Conservation (phyloP, 1,140 invertebrate species). For the Paraescarpia echinospica region DNA sequence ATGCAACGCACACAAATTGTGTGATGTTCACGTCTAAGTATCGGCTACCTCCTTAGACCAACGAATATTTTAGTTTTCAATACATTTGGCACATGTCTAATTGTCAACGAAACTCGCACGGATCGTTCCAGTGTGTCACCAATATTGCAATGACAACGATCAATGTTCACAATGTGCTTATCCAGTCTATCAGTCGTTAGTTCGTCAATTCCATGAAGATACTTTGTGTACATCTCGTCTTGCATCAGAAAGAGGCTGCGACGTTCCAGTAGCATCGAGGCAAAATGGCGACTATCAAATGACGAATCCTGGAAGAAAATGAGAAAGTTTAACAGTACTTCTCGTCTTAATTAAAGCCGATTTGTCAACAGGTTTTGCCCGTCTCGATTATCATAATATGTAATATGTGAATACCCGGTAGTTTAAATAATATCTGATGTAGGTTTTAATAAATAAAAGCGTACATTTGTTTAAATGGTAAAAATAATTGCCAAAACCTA, state of each 20-base stretch:
- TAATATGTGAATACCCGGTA: no score
- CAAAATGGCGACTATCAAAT: conserved; percentile 53
- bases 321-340: background rate
- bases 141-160: conserved; percentile 35
- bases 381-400: no score
- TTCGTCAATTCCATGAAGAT: conserved; percentile 89
- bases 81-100: conserved; percentile 89
- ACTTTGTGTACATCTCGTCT: conserved; percentile 79
- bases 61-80: conserved; percentile 66
- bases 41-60: conserved; percentile 37
- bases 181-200: conserved; percentile 70
- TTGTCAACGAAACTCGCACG: conserved; percentile 87
- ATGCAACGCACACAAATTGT: background rate
- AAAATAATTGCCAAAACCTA: no score
- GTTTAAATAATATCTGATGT: no score
- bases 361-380: no score
- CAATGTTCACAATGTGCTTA: conserved; percentile 70
- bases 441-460: no score
- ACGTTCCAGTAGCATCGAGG: conserved; percentile 77
- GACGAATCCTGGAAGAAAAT: conserved; percentile 24
- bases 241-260: conserved; percentile 85
- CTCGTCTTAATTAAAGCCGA: background rate
- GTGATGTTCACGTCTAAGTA: background rate
- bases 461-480: no score
- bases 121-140: conserved; percentile 63